phyloP scores from a whole-genome alignment of 2,113 vertebrate species.

The Ibidorhyncha struthersii region DNA sequence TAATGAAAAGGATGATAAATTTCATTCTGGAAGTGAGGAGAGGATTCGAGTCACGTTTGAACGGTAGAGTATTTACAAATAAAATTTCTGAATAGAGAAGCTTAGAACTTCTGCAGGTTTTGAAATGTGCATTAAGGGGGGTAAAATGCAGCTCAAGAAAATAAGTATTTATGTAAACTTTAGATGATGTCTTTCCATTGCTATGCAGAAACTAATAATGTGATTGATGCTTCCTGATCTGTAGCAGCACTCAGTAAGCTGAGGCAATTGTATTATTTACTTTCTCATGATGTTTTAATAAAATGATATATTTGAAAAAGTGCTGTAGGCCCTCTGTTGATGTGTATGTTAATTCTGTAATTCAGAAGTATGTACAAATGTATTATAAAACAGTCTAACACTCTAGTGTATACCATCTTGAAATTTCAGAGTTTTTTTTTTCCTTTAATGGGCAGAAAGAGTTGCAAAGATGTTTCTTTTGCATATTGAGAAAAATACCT shows the following conservation, averaged over 20 bases:
- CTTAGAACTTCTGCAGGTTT: background rate
- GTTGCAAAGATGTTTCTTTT: background rate
- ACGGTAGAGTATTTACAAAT: conserved; percentile 76
- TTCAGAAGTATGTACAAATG: background rate
- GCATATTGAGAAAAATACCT: background rate
- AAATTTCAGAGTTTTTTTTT: background rate
- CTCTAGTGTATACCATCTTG: background rate
- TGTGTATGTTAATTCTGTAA: background rate
- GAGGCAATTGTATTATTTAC: background rate
- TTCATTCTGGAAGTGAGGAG: conserved; percentile 96
- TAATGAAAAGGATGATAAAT: conserved; percentile 96
- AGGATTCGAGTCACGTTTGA: conserved; percentile 97
- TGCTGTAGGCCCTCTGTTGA: background rate
- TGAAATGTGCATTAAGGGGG: background rate
- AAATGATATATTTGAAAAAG: background rate
- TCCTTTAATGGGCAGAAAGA: background rate
- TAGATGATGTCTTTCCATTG: background rate
- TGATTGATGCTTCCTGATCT: background rate
- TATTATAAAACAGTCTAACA: background rate
- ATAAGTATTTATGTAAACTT: background rate
- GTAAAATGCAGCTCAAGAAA: background rate
- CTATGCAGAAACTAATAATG: background rate
- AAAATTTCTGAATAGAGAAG: background rate
- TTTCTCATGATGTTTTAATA: background rate
- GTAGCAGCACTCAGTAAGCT: background rate